A percentile compares a stretch with the other conserved stretches of the same genome.
phyloP scores from a whole-genome alignment of 2,888 invertebrate species.

The Zygogramma bicolorata region DNA sequence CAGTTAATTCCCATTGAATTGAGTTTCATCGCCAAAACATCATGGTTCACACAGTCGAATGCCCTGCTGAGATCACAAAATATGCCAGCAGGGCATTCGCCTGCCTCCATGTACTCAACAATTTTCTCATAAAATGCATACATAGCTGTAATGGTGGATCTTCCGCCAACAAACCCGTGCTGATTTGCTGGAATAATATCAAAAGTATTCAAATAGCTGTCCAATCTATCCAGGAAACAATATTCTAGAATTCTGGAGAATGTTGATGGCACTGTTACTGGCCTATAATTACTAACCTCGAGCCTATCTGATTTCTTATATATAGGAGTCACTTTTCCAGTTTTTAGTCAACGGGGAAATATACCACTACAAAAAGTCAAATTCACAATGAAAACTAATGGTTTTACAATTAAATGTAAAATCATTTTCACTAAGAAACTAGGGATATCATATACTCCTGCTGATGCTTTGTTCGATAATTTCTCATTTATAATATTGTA shows the following conservation, averaged over 20 bases:
- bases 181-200: conserved; percentile 8
- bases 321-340: conserved; percentile 22
- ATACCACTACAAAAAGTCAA: conserved; percentile 16
- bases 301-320: conserved; percentile 19
- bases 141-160: conserved; percentile 25
- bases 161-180: conserved; percentile 18
- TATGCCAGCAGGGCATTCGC: conserved; percentile 26
- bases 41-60: conserved; percentile 19
- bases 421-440: no score
- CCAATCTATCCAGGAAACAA: conserved; percentile 13
- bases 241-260: conserved; percentile 29
- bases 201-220: not conserved
- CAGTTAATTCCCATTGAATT: conserved; percentile 3
- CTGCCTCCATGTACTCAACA: conserved; percentile 18
- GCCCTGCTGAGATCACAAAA: conserved; percentile 10
- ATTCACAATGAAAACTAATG: conserved; percentile 17
- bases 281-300: conserved; percentile 21
- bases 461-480: no score
- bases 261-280: conserved; percentile 19
- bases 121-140: conserved; percentile 9
- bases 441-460: no score
- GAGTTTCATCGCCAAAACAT: conserved; percentile 1
- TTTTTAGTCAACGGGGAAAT: conserved; percentile 21
- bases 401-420: not conserved
- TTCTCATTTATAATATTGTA: no score